A percentile compares a stretch with the other conserved stretches of the same genome.
Evolutionary conservation across 2,888 invertebrate species (phyloP).

Genomic region (Holacanthella duospinosa): DNA sequence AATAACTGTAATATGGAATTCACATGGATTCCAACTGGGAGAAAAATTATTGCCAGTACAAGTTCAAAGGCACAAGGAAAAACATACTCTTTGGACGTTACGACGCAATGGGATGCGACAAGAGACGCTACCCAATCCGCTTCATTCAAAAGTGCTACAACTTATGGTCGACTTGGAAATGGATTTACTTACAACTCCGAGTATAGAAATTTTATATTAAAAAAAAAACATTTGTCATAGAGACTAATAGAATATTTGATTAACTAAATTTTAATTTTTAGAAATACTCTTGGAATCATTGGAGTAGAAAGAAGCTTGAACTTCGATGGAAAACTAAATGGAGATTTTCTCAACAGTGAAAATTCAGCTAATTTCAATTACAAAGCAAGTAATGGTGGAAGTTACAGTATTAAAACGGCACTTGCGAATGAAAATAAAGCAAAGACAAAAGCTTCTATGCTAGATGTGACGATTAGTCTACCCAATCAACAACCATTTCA

Average conservation of each 20-base stretch:
- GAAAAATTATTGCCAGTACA: conserved; percentile 22
- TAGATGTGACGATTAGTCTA: conserved; percentile 19
- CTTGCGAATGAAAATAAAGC: conserved; percentile 20
- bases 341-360: conserved; percentile 44
- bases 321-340: conserved; percentile 44
- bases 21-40: conserved; percentile 26
- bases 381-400: conserved; percentile 15
- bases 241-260: background rate
- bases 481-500: conserved; percentile 26
- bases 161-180: no score
- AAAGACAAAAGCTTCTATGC: conserved; percentile 17
- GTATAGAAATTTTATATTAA: background rate
- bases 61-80: conserved; percentile 19
- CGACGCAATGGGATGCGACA: conserved; percentile 35
- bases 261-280: background rate
- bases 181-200: background rate
- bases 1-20: conserved; percentile 24
- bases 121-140: conserved; percentile 24
- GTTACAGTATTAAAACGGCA: conserved; percentile 17
- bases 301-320: conserved; percentile 39
- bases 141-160: conserved; percentile 25
- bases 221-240: background rate
- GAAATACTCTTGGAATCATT: conserved; percentile 1
- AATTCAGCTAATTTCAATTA: conserved; percentile 22
- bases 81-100: conserved; percentile 24